These are phyloP conservation scores for Pseudopleuronectes americanus DNA, from an alignment of 2,797 vertebrate species.

Conservation along the genomic window DNA sequence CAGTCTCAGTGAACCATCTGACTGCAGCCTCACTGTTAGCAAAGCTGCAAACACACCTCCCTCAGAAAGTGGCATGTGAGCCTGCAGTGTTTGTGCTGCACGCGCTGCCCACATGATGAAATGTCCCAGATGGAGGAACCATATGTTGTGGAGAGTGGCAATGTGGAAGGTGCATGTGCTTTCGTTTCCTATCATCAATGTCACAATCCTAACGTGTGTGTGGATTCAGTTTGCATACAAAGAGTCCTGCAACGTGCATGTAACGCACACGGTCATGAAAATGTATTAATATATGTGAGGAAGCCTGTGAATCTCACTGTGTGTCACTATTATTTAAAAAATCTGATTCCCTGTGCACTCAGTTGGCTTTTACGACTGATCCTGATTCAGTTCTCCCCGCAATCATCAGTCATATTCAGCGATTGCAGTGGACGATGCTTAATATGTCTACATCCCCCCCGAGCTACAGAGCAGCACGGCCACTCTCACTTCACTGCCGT, in stretches of 20 bases:
- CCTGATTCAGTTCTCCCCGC: background rate
- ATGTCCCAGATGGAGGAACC: slow-evolving; percentile 35
- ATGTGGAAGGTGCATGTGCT: slow-evolving; percentile 22
- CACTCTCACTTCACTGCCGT: slow-evolving; percentile 41
- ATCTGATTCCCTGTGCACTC: background rate
- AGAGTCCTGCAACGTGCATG: background rate
- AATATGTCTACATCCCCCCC: slow-evolving; percentile 12
- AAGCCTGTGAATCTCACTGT: background rate
- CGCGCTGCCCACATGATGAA: slow-evolving; percentile 19
- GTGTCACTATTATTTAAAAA: background rate
- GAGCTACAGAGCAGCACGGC: slow-evolving; percentile 17
- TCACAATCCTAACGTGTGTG: background rate
- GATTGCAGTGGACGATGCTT: slow-evolving; percentile 9
- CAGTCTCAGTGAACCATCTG: background rate
- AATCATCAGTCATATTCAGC: slow-evolving; percentile 16
- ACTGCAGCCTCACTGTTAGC: background rate
- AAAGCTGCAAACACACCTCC: background rate
- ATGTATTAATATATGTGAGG: background rate
- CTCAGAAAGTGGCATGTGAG: background rate
- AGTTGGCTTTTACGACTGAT: background rate
- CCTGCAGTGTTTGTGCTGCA: background rate
- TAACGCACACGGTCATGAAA: background rate
- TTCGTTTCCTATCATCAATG: background rate
- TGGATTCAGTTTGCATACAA: slow-evolving; percentile 8
- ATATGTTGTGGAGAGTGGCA: slow-evolving; percentile 32